phyloP scores from a whole-genome alignment of 2,113 vertebrate species.

The Telmatochromis brichardi region DNA sequence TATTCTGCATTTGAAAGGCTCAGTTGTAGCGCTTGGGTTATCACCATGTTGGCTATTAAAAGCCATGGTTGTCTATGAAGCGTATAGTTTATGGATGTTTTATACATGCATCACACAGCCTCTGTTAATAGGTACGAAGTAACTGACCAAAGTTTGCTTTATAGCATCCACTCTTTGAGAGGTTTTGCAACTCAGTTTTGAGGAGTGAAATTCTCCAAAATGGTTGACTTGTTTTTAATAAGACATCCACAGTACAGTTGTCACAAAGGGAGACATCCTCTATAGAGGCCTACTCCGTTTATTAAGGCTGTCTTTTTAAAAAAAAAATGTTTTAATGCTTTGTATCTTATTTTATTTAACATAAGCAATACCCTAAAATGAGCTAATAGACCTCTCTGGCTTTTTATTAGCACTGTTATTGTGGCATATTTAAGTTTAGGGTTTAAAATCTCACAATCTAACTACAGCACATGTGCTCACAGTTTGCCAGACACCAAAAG shows the following conservation, averaged over 20 bases:
- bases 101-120: not conserved
- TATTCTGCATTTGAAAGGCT: not conserved
- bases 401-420: not conserved
- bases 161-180: not conserved
- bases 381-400: not conserved
- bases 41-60: not conserved
- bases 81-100: not conserved
- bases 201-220: not conserved
- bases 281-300: not conserved
- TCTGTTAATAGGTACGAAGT: not conserved
- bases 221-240: not conserved
- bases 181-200: not conserved
- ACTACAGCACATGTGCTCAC: not conserved
- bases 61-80: not conserved
- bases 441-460: not conserved
- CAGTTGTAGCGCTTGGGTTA: not conserved
- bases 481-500: not conserved
- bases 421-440: not conserved
- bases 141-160: not conserved
- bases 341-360: not conserved
- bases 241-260: not conserved
- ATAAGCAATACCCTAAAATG: not conserved
- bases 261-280: not conserved
- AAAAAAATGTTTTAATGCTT: not conserved
- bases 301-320: not conserved